phyloP scores from a whole-genome alignment of 2,888 invertebrate genomes.

The Drosophila meridiana region DNA sequence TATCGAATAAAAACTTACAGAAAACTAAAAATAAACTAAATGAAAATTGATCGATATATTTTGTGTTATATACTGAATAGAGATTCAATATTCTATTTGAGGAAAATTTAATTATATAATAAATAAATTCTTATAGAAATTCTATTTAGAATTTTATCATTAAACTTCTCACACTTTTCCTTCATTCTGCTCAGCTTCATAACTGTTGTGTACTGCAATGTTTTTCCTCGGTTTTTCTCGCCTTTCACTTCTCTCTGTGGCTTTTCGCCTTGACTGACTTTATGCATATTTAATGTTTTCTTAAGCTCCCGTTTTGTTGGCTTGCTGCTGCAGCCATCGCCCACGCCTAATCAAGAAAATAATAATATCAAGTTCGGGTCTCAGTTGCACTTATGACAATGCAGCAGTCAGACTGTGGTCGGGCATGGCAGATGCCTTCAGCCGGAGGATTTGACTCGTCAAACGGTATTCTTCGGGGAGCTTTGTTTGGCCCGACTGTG shows the following conservation, averaged over 20 bases:
- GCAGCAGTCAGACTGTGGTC: constrained; percentile 18
- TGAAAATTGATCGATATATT: not conserved
- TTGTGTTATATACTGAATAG: not conserved
- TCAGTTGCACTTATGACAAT: constrained; percentile 77
- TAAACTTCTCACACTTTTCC: not conserved
- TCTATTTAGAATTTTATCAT: not conserved
- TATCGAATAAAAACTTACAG: not conserved
- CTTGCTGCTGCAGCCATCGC: constrained; percentile 26
- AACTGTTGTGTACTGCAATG: not conserved
- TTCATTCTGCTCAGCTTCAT: not conserved
- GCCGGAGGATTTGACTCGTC: constrained; percentile 44
- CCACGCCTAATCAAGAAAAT: constrained; percentile 65
- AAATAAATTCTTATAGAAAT: not conserved
- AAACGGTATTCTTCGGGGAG: constrained; percentile 65
- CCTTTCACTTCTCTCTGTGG: constrained; percentile 6
- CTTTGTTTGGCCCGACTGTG: constrained; percentile 36
- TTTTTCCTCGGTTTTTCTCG: not conserved
- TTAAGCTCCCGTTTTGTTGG: constrained; percentile 17
- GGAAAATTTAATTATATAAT: not conserved
- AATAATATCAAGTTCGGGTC: constrained; percentile 61
- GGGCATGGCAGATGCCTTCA: constrained; percentile 10
- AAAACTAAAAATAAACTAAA: not conserved
- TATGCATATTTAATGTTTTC: constrained; percentile 63
- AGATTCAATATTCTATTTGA: not conserved
- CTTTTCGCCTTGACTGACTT: constrained; percentile 43